Conservation (phyloP, 2,888 invertebrate species). For the Drosophila conformis region DNA sequence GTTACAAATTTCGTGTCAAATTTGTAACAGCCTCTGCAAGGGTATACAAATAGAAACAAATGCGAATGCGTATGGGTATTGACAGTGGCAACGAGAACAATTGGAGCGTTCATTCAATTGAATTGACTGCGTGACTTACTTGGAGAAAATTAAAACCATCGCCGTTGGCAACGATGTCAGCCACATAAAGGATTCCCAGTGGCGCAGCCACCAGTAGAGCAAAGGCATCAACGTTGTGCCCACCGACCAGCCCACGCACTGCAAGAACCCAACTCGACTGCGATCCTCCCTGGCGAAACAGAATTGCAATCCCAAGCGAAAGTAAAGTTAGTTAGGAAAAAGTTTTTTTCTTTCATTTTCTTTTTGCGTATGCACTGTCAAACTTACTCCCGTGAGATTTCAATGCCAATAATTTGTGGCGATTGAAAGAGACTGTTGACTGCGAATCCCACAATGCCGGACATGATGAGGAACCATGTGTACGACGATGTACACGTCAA, state of each 20-base stretch:
- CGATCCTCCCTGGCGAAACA: slow-evolving; percentile 84
- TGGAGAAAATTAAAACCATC: slow-evolving; percentile 84
- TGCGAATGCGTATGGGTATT: neutral
- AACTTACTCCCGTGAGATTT: slow-evolving; percentile 86
- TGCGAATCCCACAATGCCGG: slow-evolving; percentile 85
- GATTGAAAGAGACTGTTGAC: slow-evolving; percentile 85
- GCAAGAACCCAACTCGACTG: slow-evolving; percentile 86
- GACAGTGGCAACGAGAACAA: slow-evolving; percentile 24
- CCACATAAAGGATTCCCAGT: slow-evolving; percentile 86
- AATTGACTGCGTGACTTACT: slow-evolving; percentile 82
- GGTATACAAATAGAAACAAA: slow-evolving; percentile 10
- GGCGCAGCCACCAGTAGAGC: slow-evolving; percentile 85
- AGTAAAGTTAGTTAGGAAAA: slow-evolving; percentile 52
- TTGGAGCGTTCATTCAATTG: slow-evolving; percentile 40
- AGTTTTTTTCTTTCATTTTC: slow-evolving; percentile 15
- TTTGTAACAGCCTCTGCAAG: neutral
- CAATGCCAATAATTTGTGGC: slow-evolving; percentile 86
- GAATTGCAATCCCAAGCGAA: slow-evolving; percentile 12
- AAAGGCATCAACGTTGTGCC: slow-evolving; percentile 86
- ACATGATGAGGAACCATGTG: slow-evolving; percentile 84
- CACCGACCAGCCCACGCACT: slow-evolving; percentile 86
- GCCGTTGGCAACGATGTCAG: slow-evolving; percentile 85
- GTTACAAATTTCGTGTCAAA: neutral
- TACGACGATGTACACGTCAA: slow-evolving; percentile 84
- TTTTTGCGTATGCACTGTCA: slow-evolving; percentile 22